Base-by-base conservation (phyloP, 2,888 invertebrate species). In the Nomada lathburiana region DNA sequence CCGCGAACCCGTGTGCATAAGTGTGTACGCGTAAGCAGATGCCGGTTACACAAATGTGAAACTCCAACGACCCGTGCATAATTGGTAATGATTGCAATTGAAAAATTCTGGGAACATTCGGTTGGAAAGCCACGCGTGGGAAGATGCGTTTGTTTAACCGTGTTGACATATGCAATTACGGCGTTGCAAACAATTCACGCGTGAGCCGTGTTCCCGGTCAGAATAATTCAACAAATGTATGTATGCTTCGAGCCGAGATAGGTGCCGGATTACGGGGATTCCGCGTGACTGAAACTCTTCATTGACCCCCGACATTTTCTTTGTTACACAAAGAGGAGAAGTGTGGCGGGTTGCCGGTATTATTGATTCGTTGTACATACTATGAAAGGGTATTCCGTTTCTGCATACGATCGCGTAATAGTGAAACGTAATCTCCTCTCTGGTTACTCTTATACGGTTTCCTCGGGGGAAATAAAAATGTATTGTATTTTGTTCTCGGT, bases 131-230 rank as follows among this genome's bases (percentile, higher is more conserved):
- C 26, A 9, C 42, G 64, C 80, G 80, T 79, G 80, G 80, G 71
- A 74, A 80, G 23, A 53, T 29, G 29, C 36, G 75, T 75, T 53
- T 65, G 64, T 52, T 63, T 29, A 18, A 10, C 29, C 52, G 44
- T 20, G 79, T 79, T 76, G 78, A 69, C 80, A 53, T 23, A 18
- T 44, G 60, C 64, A 65, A 80, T 79, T 79, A 80, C 70, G 7
- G 18, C 26, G 20, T 16, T 4, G 60, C 47, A 60, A 79, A 65
- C 59, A 78, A 70, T 79, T 36, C 23, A 36, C 69, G 63, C 50
- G 47, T 20, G 70, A 50, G 70, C 11, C 78, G 11, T 2, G 52
- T 36, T 57, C 26, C 42, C 44, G 52, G 60, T 62, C 20, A 20
- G 18, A 18, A 11, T n/a, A 10, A 20, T 18, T 23, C 4, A 0